These are phyloP conservation scores for Brotula barbata DNA, from an alignment of 2,797 vertebrate genomes.

Conservation along the genomic window DNA sequence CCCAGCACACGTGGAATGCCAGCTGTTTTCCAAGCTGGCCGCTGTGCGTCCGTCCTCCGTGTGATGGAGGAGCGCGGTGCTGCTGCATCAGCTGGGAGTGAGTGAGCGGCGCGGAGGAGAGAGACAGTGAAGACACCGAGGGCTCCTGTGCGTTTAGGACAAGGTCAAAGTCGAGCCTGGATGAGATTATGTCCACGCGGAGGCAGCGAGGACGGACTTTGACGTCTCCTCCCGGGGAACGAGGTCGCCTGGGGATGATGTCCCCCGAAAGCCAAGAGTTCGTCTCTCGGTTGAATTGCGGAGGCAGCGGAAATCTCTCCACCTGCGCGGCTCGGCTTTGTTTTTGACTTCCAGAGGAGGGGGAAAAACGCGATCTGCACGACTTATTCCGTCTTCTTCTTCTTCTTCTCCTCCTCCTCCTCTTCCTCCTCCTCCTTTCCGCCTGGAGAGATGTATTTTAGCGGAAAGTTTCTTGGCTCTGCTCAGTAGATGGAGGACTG, in stretches of 20 bases:
- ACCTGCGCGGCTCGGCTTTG: slow-evolving; percentile 34
- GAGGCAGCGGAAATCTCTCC: slow-evolving; percentile 38
- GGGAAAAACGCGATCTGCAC: slow-evolving; percentile 8
- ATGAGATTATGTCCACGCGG: slow-evolving; percentile 65
- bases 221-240: slow-evolving; percentile 56
- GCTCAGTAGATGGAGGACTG: slow-evolving; percentile 26
- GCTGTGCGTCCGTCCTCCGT: slow-evolving; percentile 47
- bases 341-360: slow-evolving; percentile 23
- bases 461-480: slow-evolving; percentile 51
- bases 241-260: slow-evolving; percentile 58
- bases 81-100: slow-evolving; percentile 61
- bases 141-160: slow-evolving; percentile 43
- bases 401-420: too few relatives aligned
- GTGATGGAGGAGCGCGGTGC: slow-evolving; percentile 64
- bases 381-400: slow-evolving; percentile 24
- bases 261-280: slow-evolving; percentile 59
- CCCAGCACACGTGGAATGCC: slow-evolving; percentile 61
- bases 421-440: too few relatives aligned
- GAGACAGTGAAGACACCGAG: slow-evolving; percentile 52
- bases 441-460: slow-evolving; percentile 18
- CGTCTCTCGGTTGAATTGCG: slow-evolving; percentile 51
- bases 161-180: slow-evolving; percentile 63
- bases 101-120: slow-evolving; percentile 59
- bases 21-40: slow-evolving; percentile 41
- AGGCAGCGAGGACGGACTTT: slow-evolving; percentile 60